Evolutionary conservation across 2,797 vertebrate species (phyloP).

Genomic region (Acanthopagrus latus): DNA sequence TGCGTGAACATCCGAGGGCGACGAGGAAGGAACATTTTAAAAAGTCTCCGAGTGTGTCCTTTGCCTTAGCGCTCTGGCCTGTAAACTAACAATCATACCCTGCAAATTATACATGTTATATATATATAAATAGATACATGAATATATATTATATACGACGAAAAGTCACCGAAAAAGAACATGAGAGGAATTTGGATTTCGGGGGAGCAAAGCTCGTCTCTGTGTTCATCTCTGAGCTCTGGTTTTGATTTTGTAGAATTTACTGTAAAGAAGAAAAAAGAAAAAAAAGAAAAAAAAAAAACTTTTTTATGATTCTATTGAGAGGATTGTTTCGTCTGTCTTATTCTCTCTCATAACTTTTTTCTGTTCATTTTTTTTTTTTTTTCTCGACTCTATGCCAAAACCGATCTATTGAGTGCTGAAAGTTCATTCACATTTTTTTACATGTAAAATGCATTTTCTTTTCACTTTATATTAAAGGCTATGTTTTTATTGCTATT

Average conservation of each 20-base stretch:
- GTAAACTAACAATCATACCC: constrained; percentile 75
- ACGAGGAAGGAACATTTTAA: constrained; percentile 50
- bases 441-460: constrained; percentile 68
- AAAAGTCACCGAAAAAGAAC: constrained; percentile 63
- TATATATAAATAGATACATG: constrained; percentile 76
- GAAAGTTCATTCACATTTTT: constrained; percentile 71
- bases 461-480: constrained; percentile 80
- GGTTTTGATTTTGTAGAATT: constrained; percentile 85
- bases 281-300: constrained; percentile 74
- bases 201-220: constrained; percentile 68
- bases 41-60: constrained; percentile 74
- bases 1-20: constrained; percentile 1
- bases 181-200: constrained; percentile 68
- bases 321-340: constrained; percentile 73
- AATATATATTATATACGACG: constrained; percentile 80
- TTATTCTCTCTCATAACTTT: constrained; percentile 56
- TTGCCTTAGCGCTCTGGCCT: constrained; percentile 86
- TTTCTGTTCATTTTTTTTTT: constrained; percentile 15
- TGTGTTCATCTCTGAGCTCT: constrained; percentile 78
- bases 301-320: constrained; percentile 78
- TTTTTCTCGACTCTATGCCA: constrained; percentile 69
- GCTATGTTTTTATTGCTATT: constrained; percentile 77
- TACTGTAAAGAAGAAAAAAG: constrained; percentile 78
- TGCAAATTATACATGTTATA: constrained; percentile 82
- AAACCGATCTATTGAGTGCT: constrained; percentile 78